Conservation (phyloP, 2,113 vertebrate species). For the Puma concolor region DNA sequence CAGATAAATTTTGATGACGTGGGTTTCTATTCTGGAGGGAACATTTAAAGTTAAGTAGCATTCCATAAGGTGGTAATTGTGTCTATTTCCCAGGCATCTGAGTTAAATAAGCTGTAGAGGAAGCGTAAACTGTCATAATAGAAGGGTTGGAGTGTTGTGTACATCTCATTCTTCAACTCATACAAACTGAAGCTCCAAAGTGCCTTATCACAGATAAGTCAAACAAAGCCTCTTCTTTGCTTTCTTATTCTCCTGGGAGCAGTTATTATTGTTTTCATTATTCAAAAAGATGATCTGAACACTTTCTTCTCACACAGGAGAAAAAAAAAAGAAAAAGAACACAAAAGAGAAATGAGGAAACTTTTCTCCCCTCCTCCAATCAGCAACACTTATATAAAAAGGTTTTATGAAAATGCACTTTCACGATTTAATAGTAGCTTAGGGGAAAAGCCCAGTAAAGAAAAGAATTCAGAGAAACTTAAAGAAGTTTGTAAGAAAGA, state of each 20-base stretch:
- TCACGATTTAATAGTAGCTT: conserved; percentile 58
- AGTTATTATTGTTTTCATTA: conserved; percentile 75
- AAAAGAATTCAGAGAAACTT: conserved; percentile 47
- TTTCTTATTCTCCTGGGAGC: conserved; percentile 72
- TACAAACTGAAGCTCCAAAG: conserved; percentile 81
- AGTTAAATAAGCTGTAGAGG: conserved; percentile 87
- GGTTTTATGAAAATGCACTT: conserved; percentile 54
- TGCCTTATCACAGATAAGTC: conserved; percentile 81
- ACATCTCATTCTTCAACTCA: conserved; percentile 78
- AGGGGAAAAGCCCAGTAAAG: not conserved
- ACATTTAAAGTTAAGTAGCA: conserved; percentile 88
- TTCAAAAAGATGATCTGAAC: conserved; percentile 62
- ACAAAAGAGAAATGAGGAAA: conserved; percentile 48
- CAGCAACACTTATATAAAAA: conserved; percentile 4
- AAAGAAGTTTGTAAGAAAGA: conserved; percentile 32
- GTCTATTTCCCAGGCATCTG: conserved; percentile 87
- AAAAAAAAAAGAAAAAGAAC: not conserved
- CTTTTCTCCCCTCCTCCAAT: conserved; percentile 24
- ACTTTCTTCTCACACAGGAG: conserved; percentile 47
- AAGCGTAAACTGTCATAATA: conserved; percentile 88
- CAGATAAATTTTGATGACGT: conserved; percentile 87
- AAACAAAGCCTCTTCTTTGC: conserved; percentile 70
- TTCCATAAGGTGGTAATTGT: conserved; percentile 89
- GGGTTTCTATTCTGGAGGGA: conserved; percentile 85
- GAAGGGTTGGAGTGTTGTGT: conserved; percentile 81